These are phyloP conservation scores for Rhabdomys dilectus DNA, from an alignment of 2,113 vertebrate genomes.

Conservation along the genomic window DNA sequence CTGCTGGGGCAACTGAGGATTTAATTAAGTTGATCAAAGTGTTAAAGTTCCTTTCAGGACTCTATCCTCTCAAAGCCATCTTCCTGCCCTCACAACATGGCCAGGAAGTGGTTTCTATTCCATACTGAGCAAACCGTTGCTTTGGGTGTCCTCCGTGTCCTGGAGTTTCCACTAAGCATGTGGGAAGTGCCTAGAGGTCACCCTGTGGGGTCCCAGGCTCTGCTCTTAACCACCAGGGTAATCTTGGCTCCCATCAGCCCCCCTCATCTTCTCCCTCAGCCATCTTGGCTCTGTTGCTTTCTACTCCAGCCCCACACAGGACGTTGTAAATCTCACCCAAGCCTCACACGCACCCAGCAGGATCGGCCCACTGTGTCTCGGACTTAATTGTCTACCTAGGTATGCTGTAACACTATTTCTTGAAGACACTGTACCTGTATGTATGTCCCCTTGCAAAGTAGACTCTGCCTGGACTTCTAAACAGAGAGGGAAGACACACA, in stretches of 20 bases:
- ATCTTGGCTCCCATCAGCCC: neutral
- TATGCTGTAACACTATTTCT: neutral
- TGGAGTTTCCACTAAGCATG: neutral
- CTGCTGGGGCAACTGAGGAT: neutral
- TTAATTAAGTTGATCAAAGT: conserved; percentile 25
- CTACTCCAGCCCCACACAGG: neutral
- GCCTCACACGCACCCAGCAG: neutral
- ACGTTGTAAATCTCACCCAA: conserved; percentile 14
- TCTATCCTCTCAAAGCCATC: neutral
- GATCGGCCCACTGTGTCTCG: neutral
- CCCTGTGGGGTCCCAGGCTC: neutral
- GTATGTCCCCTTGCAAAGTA: neutral
- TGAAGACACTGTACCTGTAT: neutral
- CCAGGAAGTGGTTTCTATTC: neutral
- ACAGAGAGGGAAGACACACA: neutral
- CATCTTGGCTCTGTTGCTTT: neutral
- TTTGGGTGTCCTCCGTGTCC: neutral
- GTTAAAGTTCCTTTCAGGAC: neutral
- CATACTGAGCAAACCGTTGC: neutral
- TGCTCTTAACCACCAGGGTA: neutral
- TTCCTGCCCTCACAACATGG: neutral
- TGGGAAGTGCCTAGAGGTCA: neutral
- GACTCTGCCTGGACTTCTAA: neutral
- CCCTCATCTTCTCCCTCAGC: neutral
- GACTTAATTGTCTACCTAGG: neutral